Evolutionary conservation across 2,888 invertebrate species (phyloP).

Genomic region (Rhamphomyia laevipes): DNA sequence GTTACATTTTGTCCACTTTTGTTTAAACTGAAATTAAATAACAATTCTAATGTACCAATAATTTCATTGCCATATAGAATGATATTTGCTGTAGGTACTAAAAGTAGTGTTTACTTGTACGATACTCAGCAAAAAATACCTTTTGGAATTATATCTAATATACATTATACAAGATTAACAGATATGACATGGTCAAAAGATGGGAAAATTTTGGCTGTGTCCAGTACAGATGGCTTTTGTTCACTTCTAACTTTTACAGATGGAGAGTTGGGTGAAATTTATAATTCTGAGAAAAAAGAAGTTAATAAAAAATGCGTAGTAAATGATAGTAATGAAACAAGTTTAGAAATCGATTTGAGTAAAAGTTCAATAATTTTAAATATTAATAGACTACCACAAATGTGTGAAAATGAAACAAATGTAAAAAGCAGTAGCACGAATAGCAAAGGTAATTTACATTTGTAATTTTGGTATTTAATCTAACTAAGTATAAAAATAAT

Average conservation of each 20-base stretch:
- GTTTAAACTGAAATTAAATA: constrained; percentile 45
- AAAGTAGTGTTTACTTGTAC: constrained; percentile 72
- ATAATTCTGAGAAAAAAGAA: constrained; percentile 14
- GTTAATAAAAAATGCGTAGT: constrained; percentile 6
- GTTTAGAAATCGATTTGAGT: constrained; percentile 8
- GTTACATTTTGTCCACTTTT: constrained; percentile 68
- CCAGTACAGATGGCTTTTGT: constrained; percentile 85
- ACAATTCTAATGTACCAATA: constrained; percentile 41
- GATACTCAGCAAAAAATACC: constrained; percentile 77
- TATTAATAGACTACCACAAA: background rate
- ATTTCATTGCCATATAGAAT: constrained; percentile 62
- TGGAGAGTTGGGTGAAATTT: constrained; percentile 55
- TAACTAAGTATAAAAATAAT: background rate
- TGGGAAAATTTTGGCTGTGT: constrained; percentile 60
- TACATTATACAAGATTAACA: constrained; percentile 81
- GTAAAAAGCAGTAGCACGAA: background rate
- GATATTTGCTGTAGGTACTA: constrained; percentile 85
- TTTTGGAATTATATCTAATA: constrained; percentile 67
- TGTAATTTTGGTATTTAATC: background rate
- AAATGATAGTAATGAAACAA: constrained; percentile 14
- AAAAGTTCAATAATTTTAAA: constrained; percentile 2
- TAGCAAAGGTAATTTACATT: background rate
- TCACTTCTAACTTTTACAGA: constrained; percentile 66
- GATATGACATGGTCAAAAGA: constrained; percentile 81
- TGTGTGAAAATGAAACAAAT: background rate